Percentiles rank a stretch among this genome's conserved stretches.
phyloP scores from a whole-genome alignment of 2,113 vertebrate genomes.

The Trogon melanurus region DNA sequence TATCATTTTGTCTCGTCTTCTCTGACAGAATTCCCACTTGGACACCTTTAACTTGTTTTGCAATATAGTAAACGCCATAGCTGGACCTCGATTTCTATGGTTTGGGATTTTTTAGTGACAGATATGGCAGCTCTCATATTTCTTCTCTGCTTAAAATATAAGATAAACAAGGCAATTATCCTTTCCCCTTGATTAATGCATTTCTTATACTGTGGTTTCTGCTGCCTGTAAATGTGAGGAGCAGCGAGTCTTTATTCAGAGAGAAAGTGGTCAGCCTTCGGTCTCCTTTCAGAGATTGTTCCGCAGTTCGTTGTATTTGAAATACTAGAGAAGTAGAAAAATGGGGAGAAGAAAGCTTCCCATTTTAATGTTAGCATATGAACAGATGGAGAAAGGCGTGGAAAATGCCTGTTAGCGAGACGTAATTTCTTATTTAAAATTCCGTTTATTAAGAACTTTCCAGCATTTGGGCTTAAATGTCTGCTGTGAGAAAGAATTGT shows the following conservation, averaged over 20 bases:
- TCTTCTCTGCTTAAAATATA: neutral
- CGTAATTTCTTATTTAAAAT: neutral
- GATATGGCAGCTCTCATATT: neutral
- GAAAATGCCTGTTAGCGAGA: neutral
- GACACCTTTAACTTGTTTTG: conserved; percentile 16
- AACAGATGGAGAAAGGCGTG: neutral
- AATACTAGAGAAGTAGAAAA: neutral
- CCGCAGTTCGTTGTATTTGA: neutral
- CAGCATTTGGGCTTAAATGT: neutral
- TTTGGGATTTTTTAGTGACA: neutral
- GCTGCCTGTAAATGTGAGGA: neutral
- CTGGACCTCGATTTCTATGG: neutral
- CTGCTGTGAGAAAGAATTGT: neutral
- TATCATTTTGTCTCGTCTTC: conserved; percentile 21
- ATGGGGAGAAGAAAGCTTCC: neutral
- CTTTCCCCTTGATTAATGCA: neutral
- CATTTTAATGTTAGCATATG: neutral
- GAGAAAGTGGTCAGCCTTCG: neutral
- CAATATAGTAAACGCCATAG: neutral
- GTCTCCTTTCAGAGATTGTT: neutral
- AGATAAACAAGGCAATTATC: neutral
- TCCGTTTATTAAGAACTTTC: neutral
- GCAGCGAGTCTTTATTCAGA: neutral
- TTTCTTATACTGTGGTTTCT: neutral
- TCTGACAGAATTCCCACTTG: conserved; percentile 30